Evolutionary conservation across 2,888 invertebrate genomes (phyloP).

Genomic region (Eristalis tenax): DNA sequence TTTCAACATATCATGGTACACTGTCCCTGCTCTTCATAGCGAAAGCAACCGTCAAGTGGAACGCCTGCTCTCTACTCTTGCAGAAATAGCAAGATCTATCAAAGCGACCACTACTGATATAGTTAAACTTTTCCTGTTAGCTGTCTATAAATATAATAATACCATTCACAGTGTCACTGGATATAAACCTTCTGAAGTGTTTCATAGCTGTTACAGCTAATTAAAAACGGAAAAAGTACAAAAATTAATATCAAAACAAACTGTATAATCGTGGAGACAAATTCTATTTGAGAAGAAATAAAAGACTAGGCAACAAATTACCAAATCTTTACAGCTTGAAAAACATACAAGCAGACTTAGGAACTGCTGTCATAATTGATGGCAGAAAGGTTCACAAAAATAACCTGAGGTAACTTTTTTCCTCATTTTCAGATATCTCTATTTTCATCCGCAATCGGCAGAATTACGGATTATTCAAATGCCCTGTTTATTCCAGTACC

Average conservation of each 20-base stretch:
- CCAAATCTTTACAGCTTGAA: not conserved
- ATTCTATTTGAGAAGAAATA: not conserved
- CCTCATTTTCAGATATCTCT: no score
- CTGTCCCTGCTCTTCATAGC: not conserved
- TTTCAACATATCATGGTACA: not conserved
- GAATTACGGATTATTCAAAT: no score
- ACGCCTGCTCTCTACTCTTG: no score
- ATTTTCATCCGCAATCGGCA: no score
- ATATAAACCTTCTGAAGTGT: not conserved
- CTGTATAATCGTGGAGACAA: not conserved
- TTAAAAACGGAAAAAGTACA: not conserved
- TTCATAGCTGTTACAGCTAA: not conserved
- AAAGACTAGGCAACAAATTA: no score
- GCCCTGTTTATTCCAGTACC: no score
- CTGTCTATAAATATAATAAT: not conserved
- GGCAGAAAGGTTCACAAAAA: conserved; percentile 1
- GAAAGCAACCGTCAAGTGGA: no score
- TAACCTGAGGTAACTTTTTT: no score
- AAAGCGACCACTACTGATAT: not conserved
- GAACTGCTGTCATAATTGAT: not conserved
- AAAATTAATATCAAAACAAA: not conserved
- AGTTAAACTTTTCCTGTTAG: not conserved
- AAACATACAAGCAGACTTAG: not conserved
- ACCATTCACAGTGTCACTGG: not conserved
- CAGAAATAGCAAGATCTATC: no score